Evolutionary conservation across 1,140 invertebrate genomes (phyloP).

Genomic region (Lamellibrachia luymesi): DNA sequence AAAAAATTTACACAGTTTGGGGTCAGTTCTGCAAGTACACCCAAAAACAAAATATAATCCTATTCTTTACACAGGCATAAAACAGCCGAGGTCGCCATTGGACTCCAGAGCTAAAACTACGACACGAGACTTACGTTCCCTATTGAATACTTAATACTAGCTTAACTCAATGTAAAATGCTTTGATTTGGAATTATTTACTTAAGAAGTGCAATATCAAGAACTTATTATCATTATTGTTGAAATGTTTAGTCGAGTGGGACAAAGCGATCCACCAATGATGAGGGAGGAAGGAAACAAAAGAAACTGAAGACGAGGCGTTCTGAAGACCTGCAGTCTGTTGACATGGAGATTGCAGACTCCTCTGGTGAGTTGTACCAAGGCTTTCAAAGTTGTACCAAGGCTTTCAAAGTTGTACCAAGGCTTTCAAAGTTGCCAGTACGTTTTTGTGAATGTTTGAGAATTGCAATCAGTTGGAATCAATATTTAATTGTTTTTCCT

Average conservation of each 20-base stretch:
- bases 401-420: background rate
- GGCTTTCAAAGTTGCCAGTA: background rate
- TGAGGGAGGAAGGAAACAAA: background rate
- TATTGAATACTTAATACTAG: no score
- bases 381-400: background rate
- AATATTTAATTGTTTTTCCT: background rate
- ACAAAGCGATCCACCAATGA: background rate
- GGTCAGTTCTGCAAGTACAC: no score
- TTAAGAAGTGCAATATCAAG: no score
- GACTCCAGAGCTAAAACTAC: no score
- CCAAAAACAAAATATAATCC: no score
- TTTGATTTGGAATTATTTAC: no score
- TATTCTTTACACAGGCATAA: no score
- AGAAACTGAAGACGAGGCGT: background rate
- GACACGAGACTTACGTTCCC: no score
- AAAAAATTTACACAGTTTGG: no score
- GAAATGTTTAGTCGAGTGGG: background rate
- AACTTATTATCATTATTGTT: background rate
- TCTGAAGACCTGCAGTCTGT: background rate
- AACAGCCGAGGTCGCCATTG: no score
- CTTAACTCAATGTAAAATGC: no score
- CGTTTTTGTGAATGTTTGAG: background rate
- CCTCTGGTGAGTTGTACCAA: background rate
- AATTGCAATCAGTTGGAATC: background rate
- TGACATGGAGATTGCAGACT: background rate